Conservation (phyloP, 2,888 invertebrate species). For the Hydrotaea cyrtoneurina region DNA sequence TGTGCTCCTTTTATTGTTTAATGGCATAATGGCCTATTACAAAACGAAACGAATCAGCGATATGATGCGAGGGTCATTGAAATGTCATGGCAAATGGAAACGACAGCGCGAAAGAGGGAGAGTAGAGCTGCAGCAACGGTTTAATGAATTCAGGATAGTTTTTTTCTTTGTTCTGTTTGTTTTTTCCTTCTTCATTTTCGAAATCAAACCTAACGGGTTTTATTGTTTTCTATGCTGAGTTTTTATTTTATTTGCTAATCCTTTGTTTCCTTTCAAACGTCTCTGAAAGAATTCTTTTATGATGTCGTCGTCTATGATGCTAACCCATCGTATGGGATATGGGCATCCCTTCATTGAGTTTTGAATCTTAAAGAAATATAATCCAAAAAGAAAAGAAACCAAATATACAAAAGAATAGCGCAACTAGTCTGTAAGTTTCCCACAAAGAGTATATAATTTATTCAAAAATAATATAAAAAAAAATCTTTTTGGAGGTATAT, state of each 20-base stretch:
- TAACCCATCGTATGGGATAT: not conserved
- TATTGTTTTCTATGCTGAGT: slow-evolving; percentile 32
- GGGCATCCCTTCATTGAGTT: not conserved
- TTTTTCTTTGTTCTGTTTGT: not conserved
- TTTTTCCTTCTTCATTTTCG: slow-evolving; percentile 5
- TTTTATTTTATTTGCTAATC: slow-evolving; percentile 37
- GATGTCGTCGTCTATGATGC: not conserved
- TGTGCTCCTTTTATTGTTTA: slow-evolving; percentile 31
- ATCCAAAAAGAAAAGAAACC: slow-evolving; percentile 18
- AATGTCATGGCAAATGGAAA: not conserved
- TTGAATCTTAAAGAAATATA: slow-evolving; percentile 1
- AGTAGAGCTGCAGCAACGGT: slow-evolving; percentile 27
- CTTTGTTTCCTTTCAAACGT: slow-evolving; percentile 8
- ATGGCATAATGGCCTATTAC: slow-evolving; percentile 43
- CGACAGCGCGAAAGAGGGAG: not conserved
- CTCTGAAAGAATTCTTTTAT: slow-evolving; percentile 11
- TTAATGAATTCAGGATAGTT: slow-evolving; percentile 11
- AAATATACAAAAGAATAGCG: slow-evolving; percentile 55
- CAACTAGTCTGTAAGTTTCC: slow-evolving; percentile 64
- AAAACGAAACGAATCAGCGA: slow-evolving; percentile 14
- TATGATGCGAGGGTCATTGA: not conserved
- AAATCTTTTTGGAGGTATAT: not conserved
- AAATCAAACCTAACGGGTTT: slow-evolving; percentile 37
- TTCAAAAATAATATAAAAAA: slow-evolving; percentile 17
- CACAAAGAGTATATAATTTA: slow-evolving; percentile 25